phyloP scores from a whole-genome alignment of 2,888 invertebrate species.

The Masnerella sp. region DNA sequence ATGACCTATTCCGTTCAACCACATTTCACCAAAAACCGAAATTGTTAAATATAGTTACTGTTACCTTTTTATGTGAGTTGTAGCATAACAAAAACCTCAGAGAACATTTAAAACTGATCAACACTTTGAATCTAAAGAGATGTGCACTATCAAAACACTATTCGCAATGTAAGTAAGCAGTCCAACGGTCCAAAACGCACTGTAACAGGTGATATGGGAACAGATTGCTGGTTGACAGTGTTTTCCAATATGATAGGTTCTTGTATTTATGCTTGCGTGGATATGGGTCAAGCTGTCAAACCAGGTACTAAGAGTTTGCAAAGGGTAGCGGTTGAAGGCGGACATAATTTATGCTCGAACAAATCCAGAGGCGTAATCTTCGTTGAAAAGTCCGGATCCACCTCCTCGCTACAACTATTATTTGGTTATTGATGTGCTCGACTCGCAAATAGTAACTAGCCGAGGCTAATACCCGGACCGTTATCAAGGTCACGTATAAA shows the following conservation, averaged over 20 bases:
- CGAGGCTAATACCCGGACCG: slow-evolving; percentile 33
- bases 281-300: slow-evolving; percentile 69
- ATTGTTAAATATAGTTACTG: too few relatives aligned
- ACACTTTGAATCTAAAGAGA: too few relatives aligned
- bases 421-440: slow-evolving; percentile 42
- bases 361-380: slow-evolving; percentile 65
- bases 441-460: slow-evolving; percentile 34
- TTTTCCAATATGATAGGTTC: slow-evolving; percentile 32
- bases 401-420: slow-evolving; percentile 38
- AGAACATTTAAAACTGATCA: too few relatives aligned
- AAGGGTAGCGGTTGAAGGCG: slow-evolving; percentile 73
- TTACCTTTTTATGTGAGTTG: too few relatives aligned
- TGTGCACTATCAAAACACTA: too few relatives aligned
- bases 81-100: too few relatives aligned
- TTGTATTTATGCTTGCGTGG: slow-evolving; percentile 69
- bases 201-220: slow-evolving; percentile 21
- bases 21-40: too few relatives aligned
- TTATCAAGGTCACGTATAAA: slow-evolving; percentile 48
- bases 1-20: too few relatives aligned
- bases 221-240: slow-evolving; percentile 21
- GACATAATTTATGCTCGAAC: slow-evolving; percentile 71
- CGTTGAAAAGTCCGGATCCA: slow-evolving; percentile 47
- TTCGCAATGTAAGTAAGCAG: too few relatives aligned
- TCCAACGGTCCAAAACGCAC: too few relatives aligned
- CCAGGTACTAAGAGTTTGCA: slow-evolving; percentile 66